Conservation (phyloP, 1,140 invertebrate genomes). For the Drosophila kohkoa region DNA sequence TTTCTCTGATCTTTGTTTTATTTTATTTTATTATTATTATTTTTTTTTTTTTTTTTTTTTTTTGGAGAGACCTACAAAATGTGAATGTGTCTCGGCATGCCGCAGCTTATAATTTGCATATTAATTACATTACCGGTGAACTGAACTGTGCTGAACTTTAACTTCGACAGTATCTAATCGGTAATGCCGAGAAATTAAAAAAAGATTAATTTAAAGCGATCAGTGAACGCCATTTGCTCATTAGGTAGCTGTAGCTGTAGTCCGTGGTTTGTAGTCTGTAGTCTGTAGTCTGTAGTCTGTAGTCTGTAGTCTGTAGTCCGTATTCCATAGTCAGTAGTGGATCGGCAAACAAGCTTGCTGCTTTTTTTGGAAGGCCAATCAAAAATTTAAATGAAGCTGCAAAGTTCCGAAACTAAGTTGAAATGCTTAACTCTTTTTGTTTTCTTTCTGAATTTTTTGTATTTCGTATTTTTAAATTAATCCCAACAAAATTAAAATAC, state of each 20-base stretch:
- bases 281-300: not conserved
- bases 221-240: constrained; percentile 83
- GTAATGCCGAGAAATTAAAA: constrained; percentile 81
- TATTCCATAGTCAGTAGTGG: constrained; percentile 32
- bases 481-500: constrained; percentile 56
- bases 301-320: constrained; percentile 15
- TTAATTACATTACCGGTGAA: constrained; percentile 75
- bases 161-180: constrained; percentile 80
- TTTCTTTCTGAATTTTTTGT: constrained; percentile 35
- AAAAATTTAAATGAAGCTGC: constrained; percentile 83
- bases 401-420: constrained; percentile 78
- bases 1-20: too few species aligned
- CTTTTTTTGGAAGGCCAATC: constrained; percentile 71
- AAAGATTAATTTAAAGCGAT: constrained; percentile 84
- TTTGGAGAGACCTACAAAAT: constrained; percentile 47
- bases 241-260: constrained; percentile 51
- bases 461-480: constrained; percentile 67
- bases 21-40: not conserved
- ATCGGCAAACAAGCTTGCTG: constrained; percentile 70
- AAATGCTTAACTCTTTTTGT: constrained; percentile 55
- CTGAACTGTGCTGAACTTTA: constrained; percentile 80
- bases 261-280: not conserved
- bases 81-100: constrained; percentile 59
- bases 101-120: constrained; percentile 76
- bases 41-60: constrained; percentile 16